Evolutionary conservation across 1,140 invertebrate genomes (phyloP).

Genomic region (Cotesia chilonis): DNA sequence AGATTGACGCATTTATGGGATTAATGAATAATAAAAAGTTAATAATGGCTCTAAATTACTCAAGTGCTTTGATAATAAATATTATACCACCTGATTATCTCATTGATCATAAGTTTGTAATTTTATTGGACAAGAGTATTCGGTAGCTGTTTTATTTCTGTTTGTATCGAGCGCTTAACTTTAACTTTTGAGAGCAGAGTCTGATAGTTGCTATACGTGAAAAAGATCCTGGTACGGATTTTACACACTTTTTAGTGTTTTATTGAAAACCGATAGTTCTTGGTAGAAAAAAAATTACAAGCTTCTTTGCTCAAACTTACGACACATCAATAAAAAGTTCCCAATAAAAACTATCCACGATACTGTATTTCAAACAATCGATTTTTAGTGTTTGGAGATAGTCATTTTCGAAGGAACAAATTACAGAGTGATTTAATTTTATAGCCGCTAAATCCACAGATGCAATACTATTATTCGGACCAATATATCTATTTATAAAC

Average conservation of each 20-base stretch:
- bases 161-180: not conserved
- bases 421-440: no score
- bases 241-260: conserved; percentile 33
- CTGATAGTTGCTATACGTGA: not conserved
- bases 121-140: no score
- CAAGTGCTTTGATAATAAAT: no score
- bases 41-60: no score
- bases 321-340: conserved; percentile 14
- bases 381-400: no score
- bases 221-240: not conserved
- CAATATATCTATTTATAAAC: not conserved
- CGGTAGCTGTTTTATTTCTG: not conserved
- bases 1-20: not conserved
- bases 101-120: no score
- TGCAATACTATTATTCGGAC: no score
- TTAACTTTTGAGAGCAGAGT: not conserved
- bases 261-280: conserved; percentile 47
- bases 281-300: conserved; percentile 39
- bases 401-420: no score
- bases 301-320: conserved; percentile 21
- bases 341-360: conserved; percentile 28
- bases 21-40: no score
- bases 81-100: no score
- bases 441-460: no score
- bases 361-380: not conserved